Conservation (phyloP, 64 coral and sea anemone genomes). For the Hydrozoanthus tunicans region DNA sequence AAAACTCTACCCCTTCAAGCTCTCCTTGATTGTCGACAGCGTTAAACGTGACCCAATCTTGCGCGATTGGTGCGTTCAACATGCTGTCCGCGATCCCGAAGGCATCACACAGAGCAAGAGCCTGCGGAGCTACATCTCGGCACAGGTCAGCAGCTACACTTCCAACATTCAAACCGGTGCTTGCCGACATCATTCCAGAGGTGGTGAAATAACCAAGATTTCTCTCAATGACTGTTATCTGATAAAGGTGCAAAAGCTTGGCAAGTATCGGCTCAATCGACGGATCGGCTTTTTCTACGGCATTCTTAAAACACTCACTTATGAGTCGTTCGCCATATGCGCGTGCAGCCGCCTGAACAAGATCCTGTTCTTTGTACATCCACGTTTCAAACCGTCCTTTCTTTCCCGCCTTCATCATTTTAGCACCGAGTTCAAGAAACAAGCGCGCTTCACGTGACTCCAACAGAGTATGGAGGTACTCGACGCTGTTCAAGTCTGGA, state of each 20-base stretch:
- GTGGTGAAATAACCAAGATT: constrained; percentile 74
- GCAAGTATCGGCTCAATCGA: constrained; percentile 67
- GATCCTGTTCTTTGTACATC: constrained; percentile 90
- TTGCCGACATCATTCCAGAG: constrained; percentile 41
- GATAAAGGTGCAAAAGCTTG: constrained; percentile 76
- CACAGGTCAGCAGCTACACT: constrained; percentile 84
- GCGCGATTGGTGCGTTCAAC: constrained; percentile 84
- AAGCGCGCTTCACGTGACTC: constrained; percentile 70
- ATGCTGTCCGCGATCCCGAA: constrained; percentile 88
- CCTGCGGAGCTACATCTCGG: constrained; percentile 75
- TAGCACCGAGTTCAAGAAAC: constrained; percentile 76
- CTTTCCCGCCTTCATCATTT: constrained; percentile 75
- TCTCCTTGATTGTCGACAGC: constrained; percentile 82
- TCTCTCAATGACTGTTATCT: constrained; percentile 68
- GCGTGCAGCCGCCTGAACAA: constrained; percentile 72
- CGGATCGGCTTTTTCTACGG: constrained; percentile 41
- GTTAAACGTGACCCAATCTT: constrained; percentile 91
- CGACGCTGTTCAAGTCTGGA: constrained; percentile 49
- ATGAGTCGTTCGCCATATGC: constrained; percentile 82
- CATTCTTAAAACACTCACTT: constrained; percentile 68
- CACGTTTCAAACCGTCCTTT: constrained; percentile 71
- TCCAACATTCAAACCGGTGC: constrained; percentile 58
- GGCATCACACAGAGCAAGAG: constrained; percentile 82
- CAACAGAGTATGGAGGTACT: constrained; percentile 72
- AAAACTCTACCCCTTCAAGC: constrained; percentile 37